Evolutionary conservation across 1,140 invertebrate species (phyloP).

Genomic region (Drosophila equinoxialis): DNA sequence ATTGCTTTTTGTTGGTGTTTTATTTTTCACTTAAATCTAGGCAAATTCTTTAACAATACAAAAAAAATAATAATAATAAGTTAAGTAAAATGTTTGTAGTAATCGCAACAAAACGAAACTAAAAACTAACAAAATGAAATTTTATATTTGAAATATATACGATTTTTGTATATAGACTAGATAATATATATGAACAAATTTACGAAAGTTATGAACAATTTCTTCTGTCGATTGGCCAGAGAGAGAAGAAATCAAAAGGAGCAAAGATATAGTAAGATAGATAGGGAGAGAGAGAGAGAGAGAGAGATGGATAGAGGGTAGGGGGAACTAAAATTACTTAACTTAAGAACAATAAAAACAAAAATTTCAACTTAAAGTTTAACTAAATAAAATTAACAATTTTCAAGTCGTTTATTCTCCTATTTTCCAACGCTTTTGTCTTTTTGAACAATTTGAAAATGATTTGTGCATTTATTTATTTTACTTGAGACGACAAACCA

Average conservation of each 20-base stretch:
- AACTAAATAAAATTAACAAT: conserved; percentile 32
- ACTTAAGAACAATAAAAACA: conserved; percentile 25
- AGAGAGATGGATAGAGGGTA: neutral
- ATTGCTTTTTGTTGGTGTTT: conserved; percentile 74
- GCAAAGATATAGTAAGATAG: neutral
- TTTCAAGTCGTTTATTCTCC: conserved; percentile 34
- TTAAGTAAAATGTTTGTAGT: conserved; percentile 34
- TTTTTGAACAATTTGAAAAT: conserved; percentile 32
- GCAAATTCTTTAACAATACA: conserved; percentile 52
- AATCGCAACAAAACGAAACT: conserved; percentile 54
- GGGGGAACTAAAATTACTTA: conserved; percentile 43
- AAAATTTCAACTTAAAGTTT: conserved; percentile 20
- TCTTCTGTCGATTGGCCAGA: conserved; percentile 38
- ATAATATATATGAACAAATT: conserved; percentile 29
- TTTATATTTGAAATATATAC: conserved; percentile 8
- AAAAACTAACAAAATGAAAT: conserved; percentile 41
- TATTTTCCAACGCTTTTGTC: conserved; percentile 44
- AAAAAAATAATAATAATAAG: neutral
- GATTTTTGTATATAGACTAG: neutral
- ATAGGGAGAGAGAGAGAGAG: neutral
- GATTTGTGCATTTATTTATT: conserved; percentile 74
- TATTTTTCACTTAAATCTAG: conserved; percentile 50
- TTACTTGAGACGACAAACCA: conserved; percentile 33
- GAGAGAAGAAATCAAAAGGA: conserved; percentile 6
- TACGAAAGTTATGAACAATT: conserved; percentile 29